Percentiles rank a stretch among this genome's conserved stretches.
Evolutionary conservation across 2,888 invertebrate species (phyloP).

Genomic region (Lamellibrachia columna): DNA sequence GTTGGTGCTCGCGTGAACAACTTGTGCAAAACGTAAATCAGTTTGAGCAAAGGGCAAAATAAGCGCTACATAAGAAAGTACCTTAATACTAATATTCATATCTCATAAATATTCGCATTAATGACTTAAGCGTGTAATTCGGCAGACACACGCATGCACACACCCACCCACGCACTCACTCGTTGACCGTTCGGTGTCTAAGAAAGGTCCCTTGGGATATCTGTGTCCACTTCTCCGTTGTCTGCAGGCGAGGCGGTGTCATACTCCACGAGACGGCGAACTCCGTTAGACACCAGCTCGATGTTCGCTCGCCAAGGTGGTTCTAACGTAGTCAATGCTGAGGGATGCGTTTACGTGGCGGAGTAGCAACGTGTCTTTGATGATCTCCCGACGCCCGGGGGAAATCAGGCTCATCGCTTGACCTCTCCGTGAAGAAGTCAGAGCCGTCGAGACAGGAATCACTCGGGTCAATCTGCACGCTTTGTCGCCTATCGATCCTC

Average conservation of each 20-base stretch:
- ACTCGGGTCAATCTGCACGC: not conserved
- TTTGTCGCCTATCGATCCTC: not conserved
- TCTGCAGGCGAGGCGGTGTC: not conserved
- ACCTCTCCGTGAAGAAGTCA: not conserved
- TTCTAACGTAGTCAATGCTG: not conserved
- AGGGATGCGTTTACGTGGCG: not conserved
- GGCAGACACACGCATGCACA: not conserved
- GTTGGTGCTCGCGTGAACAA: no score
- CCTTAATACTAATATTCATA: no score
- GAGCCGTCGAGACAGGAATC: not conserved
- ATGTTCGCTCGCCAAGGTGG: not conserved
- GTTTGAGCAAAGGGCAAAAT: no score
- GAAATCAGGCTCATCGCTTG: conserved; percentile 1
- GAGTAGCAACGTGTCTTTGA: not conserved
- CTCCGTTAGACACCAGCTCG: not conserved
- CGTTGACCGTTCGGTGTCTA: not conserved
- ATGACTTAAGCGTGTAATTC: no score
- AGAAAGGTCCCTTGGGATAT: not conserved
- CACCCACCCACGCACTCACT: not conserved
- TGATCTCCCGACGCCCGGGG: not conserved
- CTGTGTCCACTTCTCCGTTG: not conserved
- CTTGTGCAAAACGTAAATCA: no score
- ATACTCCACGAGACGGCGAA: no score
- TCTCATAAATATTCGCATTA: not conserved
- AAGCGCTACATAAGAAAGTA: no score